phyloP scores from a whole-genome alignment of 2,113 vertebrate genomes.

The Crotalus tigris region DNA sequence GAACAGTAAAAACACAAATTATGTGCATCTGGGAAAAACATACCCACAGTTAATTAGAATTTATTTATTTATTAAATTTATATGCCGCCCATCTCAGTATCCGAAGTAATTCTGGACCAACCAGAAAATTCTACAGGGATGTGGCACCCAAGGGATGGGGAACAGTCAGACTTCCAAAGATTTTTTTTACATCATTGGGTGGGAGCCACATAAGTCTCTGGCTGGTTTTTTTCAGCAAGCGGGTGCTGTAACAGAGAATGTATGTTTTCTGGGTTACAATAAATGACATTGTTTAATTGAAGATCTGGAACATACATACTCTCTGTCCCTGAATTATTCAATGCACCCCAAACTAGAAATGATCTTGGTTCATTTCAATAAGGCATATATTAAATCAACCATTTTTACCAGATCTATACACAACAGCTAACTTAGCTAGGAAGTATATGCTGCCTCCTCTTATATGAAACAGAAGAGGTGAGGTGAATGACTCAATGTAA shows the following conservation, averaged over 20 bases:
- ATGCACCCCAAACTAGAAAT: neutral
- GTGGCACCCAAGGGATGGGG: neutral
- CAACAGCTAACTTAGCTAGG: neutral
- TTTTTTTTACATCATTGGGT: neutral
- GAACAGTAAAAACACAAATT: neutral
- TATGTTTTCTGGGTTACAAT: neutral
- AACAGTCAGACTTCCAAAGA: neutral
- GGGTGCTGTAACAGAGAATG: neutral
- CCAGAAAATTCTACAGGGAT: neutral
- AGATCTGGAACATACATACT: neutral
- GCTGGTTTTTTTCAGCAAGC: neutral
- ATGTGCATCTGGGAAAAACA: neutral
- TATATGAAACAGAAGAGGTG: neutral
- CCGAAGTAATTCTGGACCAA: no score
- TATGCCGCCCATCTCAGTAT: no score
- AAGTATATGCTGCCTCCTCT: neutral
- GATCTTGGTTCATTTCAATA: neutral
- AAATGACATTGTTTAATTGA: neutral
- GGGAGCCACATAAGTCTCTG: neutral
- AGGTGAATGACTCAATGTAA: neutral
- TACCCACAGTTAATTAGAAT: neutral
- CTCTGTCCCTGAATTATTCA: neutral
- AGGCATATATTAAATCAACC: neutral
- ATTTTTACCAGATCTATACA: neutral
- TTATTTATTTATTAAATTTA: no score